phyloP scores from a whole-genome alignment of 2,888 invertebrate species.

The Tachystola acroxantha region DNA sequence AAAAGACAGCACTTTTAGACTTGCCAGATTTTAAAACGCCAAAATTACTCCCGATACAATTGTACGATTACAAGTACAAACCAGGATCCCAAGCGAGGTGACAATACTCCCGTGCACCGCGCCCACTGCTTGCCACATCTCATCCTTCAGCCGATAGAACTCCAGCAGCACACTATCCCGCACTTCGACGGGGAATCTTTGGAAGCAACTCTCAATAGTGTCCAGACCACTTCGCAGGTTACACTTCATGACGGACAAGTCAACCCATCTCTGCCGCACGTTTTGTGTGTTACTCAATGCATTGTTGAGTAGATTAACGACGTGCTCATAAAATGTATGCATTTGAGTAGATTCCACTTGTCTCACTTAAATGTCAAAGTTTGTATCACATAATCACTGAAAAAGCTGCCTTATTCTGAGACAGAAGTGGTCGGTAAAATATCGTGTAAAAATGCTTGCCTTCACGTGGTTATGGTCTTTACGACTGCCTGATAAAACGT shows the following conservation, averaged over 20 bases:
- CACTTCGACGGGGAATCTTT: conserved; percentile 11
- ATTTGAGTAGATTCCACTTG: conserved; percentile 17
- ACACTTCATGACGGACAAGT: conserved; percentile 44
- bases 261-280: conserved; percentile 50
- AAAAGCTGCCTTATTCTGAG: too few species aligned
- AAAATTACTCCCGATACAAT: too few species aligned
- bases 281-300: conserved; percentile 27
- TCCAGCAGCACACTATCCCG: conserved; percentile 32
- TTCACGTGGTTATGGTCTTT: too few species aligned
- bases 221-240: conserved; percentile 39
- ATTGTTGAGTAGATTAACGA: conserved; percentile 30
- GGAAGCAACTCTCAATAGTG: conserved; percentile 39
- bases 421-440: too few species aligned
- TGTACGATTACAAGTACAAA: too few species aligned
- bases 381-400: too few species aligned
- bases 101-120: conserved; percentile 52
- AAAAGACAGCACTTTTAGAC: too few species aligned
- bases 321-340: conserved; percentile 22
- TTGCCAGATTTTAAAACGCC: too few species aligned
- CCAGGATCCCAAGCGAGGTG: too few species aligned
- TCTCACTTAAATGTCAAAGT: too few species aligned
- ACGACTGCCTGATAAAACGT: conserved; percentile 25
- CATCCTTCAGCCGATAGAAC: conserved; percentile 44
- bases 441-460: too few species aligned
- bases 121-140: conserved; percentile 52